A percentile compares a stretch with the other conserved stretches of the same genome.
These are phyloP conservation scores for Salticus scenicus DNA, from an alignment of 2,888 invertebrate genomes.

Conservation along the genomic window DNA sequence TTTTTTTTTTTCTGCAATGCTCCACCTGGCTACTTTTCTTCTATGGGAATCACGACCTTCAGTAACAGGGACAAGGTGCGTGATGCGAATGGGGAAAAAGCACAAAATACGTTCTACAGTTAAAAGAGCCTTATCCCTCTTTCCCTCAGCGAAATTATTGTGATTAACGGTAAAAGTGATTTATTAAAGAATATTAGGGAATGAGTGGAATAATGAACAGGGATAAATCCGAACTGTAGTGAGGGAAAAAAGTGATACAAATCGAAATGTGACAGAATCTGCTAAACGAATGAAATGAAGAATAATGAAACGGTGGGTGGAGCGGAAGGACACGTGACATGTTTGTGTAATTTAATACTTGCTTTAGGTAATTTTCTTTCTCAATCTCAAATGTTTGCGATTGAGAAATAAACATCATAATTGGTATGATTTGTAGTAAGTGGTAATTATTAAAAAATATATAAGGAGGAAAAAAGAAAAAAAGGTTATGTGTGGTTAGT, in stretches of 20 bases:
- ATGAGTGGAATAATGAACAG: no score
- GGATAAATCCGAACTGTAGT: no score
- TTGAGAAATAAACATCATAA: background rate
- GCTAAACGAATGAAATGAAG: background rate
- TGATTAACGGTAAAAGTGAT: background rate
- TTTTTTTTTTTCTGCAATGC: background rate
- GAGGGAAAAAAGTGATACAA: background rate
- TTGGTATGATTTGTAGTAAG: no score
- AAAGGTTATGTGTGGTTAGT: no score
- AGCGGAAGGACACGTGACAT: background rate
- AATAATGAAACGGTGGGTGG: background rate
- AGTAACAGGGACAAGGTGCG: slow-evolving; percentile 32
- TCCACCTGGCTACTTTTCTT: slow-evolving; percentile 33
- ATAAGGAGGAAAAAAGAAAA: no score
- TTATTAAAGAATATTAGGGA: background rate
- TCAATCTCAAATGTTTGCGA: background rate
- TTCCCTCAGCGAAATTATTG: background rate
- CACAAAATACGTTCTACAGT: slow-evolving; percentile 5
- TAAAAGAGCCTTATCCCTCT: background rate
- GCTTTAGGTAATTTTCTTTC: background rate
- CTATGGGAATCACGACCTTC: slow-evolving; percentile 29
- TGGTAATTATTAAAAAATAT: no score
- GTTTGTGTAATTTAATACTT: background rate
- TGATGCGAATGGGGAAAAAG: background rate
- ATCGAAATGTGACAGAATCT: background rate